Conservation (phyloP, 92 coral and sea anemone genomes). For the Zoanthus sociatus region DNA sequence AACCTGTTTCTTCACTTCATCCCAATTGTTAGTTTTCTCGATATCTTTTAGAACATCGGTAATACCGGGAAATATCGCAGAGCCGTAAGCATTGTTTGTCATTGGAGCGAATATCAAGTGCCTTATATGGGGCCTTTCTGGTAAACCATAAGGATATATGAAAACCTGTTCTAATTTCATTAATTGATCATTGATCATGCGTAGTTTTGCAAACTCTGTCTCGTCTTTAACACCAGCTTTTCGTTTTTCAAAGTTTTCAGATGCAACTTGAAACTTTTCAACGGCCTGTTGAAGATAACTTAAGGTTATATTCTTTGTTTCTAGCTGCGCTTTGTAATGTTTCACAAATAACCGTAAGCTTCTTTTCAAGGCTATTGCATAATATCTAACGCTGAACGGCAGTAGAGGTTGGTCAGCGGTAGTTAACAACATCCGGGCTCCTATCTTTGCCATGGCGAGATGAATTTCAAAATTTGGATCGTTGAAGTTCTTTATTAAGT, state of each 20-base stretch:
- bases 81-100: constrained; percentile 70
- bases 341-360: constrained; percentile 44
- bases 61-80: constrained; percentile 79
- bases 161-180: constrained; percentile 79
- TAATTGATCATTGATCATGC: constrained; percentile 87
- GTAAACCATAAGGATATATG: constrained; percentile 81
- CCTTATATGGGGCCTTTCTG: constrained; percentile 77
- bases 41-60: constrained; percentile 73
- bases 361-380: constrained; percentile 48
- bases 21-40: constrained; percentile 75
- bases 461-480: constrained; percentile 81
- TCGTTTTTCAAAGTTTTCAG: constrained; percentile 57
- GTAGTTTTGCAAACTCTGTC: constrained; percentile 67
- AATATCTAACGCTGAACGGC: constrained; percentile 70
- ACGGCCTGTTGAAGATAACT: constrained; percentile 53
- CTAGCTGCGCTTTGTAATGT: constrained; percentile 44
- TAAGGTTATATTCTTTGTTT: constrained; percentile 62
- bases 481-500: constrained; percentile 79
- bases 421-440: constrained; percentile 66
- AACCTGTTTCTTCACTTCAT: constrained; percentile 73
- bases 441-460: constrained; percentile 70
- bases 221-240: constrained; percentile 9
- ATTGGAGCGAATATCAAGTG: constrained; percentile 88
- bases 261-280: constrained; percentile 41
- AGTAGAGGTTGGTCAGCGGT: constrained; percentile 70